Conservation (phyloP, 2,113 vertebrate genomes). For the Daphoenositta chrysoptera region DNA sequence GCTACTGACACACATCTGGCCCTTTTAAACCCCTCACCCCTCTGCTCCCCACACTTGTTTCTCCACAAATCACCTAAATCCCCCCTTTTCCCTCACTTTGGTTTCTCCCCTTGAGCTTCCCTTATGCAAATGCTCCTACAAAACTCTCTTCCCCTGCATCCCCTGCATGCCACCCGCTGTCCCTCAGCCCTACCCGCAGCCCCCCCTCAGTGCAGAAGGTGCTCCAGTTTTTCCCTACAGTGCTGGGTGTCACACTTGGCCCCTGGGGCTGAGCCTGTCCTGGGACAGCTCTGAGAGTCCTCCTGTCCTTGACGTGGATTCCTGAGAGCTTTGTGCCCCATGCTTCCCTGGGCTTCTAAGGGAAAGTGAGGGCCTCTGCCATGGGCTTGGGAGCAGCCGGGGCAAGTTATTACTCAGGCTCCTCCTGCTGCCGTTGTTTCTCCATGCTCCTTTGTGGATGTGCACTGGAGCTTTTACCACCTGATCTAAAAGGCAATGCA, state of each 20-base stretch:
- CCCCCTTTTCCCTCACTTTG: not conserved
- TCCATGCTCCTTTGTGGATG: not conserved
- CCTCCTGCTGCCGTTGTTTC: not conserved
- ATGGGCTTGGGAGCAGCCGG: not conserved
- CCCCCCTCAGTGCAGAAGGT: not conserved
- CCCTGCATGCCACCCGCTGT: not conserved
- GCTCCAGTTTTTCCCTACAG: not conserved
- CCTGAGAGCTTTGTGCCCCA: not conserved
- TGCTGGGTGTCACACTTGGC: not conserved
- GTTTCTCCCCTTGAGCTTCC: not conserved
- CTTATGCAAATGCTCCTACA: not conserved
- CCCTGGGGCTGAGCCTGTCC: not conserved
- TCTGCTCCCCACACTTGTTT: not conserved
- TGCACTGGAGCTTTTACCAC: not conserved
- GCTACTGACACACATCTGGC: accelerated
- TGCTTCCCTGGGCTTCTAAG: not conserved
- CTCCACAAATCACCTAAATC: not conserved
- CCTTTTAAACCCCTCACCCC: not conserved
- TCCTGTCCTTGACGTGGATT: not conserved
- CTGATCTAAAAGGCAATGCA: not conserved
- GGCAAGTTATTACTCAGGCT: not conserved
- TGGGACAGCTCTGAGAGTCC: not conserved
- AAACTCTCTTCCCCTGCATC: not conserved
- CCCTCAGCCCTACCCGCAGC: not conserved
- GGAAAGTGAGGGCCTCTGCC: too few species aligned